Base-by-base conservation (phyloP, 2,797 vertebrate species). In the Parambassis ranga region DNA sequence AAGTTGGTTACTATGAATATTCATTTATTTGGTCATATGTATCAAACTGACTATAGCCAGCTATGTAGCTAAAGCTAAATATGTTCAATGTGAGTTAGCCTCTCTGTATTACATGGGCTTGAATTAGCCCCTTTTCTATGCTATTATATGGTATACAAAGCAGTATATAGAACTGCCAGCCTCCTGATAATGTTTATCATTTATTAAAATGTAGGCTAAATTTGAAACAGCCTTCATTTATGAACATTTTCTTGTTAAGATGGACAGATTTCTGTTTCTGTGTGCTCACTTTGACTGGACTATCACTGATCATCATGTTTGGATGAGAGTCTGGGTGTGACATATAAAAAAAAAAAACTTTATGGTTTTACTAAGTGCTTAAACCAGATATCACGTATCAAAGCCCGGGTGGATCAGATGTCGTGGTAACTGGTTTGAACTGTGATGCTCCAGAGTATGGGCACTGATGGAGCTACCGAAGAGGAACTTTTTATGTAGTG, bases 291-390 rank as follows among this genome's bases (percentile, higher is more conserved):
- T 46, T 42, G 33, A 30, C 52, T 31, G 11, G 38, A 75, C 81
- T 73, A 77, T 84, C 60, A 68, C 22, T 47, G 39, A 27, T 48
- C 50, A 76, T 60, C 38, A 67, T 44, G 18, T 39, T 30, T 57
- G 56, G n/a, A n/a, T 5, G 30, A 42, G 41, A 44, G 16, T 71
- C 48, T 71, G 57, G 31, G 66, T 60, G 55, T 55, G 32, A 68
- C 39, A 27, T 57, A 33, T 43, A 59, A 30, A 7, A 47, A 35
- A 55, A 49, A 51, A 46, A 5, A n/a, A n/a, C n/a, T 4, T 18
- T 67, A 26, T 44, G 53, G 72, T 66, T 66, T 62, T 61, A 69
- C 56, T 49, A 79, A 82, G 84, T 88, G 78, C 79, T 83, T 70
- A 65, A 69, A 70, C 31, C 64, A 71, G 57, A 66, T 56, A 11